phyloP scores from a whole-genome alignment of 1,140 invertebrate species.

The Periplaneta americana region DNA sequence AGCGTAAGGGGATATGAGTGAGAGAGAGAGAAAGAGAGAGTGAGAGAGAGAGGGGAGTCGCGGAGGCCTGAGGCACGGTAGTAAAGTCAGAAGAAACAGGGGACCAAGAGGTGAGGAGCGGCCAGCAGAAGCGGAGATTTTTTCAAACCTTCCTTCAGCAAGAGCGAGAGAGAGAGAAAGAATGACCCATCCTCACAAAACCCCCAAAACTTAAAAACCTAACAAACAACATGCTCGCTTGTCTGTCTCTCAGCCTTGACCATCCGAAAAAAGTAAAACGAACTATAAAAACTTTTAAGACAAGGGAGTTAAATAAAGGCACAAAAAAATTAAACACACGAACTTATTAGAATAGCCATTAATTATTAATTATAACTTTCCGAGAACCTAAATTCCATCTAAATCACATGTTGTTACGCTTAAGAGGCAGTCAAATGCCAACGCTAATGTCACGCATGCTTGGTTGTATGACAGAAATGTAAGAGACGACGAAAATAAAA shows the following conservation, averaged over 20 bases:
- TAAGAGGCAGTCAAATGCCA: too few species aligned
- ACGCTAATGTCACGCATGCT: too few species aligned
- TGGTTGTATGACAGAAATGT: too few species aligned
- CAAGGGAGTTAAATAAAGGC: too few species aligned
- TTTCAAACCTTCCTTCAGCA: too few species aligned
- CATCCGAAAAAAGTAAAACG: not conserved
- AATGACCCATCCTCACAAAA: not conserved
- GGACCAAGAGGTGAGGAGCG: not conserved
- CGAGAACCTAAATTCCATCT: too few species aligned
- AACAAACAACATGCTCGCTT: not conserved
- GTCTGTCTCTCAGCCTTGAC: not conserved
- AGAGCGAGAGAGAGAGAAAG: not conserved
- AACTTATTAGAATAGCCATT: not conserved
- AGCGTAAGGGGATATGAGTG: not conserved
- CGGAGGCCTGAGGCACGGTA: not conserved
- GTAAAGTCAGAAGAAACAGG: too few species aligned
- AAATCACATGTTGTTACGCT: too few species aligned
- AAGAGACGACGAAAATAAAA: too few species aligned
- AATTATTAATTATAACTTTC: too few species aligned
- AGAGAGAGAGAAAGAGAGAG: not conserved
- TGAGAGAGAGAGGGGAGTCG: not conserved
- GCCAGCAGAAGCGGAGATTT: not conserved
- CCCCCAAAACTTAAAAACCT: not conserved
- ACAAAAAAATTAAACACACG: not conserved
- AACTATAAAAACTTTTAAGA: not conserved